Base-by-base conservation (phyloP, 2,113 vertebrate genomes). In the Rhinogobius similis region DNA sequence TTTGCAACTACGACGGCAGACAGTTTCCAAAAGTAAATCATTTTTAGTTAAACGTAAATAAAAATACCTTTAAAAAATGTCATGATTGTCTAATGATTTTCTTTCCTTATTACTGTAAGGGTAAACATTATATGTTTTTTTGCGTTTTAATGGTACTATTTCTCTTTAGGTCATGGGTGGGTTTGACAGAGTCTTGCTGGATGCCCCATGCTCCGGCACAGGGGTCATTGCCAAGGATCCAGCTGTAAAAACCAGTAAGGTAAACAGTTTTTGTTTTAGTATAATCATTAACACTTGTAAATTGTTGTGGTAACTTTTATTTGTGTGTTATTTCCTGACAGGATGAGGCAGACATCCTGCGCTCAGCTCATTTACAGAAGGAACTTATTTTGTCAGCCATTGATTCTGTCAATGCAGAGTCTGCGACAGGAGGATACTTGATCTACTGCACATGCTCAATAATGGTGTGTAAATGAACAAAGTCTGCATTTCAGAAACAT, bases 391-490 rank as follows among this genome's bases (percentile, higher is more conserved):
- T 99, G 58, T 93, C 96, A 0, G 98, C 97, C 39, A 99, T 99
- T 0, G 98, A 99, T 88, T 97, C 96, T 0, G 93, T 98, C 64
- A 96, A 94, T 1, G 96, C 97, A 1, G 78, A 93, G 55, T 99
- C 97, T 0, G 67, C 93, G 23, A 93, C 94, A 0, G 98, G 98
- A 12, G 97, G 98, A 70, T 99, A 96, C 81, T 65, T 99, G 2
- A 91, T 99, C 62, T 99, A 99, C 90, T 98, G 96, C 72, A 99
- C 98, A 18, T 99, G 98, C 66, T 99, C 98, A 6, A 74, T 99
- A 83, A 97, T 72, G 91, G 98, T 99, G 68, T 76, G 62, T 10
- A 38, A 5, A 12, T 13, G 5, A 13, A 39, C 21, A 20, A 9
- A 29, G 1, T 12, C 11, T 12, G 3, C 10, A 41, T 24, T 1